These are phyloP conservation scores for Rhipidura dahli DNA, from an alignment of 2,113 vertebrate genomes.

Conservation along the genomic window DNA sequence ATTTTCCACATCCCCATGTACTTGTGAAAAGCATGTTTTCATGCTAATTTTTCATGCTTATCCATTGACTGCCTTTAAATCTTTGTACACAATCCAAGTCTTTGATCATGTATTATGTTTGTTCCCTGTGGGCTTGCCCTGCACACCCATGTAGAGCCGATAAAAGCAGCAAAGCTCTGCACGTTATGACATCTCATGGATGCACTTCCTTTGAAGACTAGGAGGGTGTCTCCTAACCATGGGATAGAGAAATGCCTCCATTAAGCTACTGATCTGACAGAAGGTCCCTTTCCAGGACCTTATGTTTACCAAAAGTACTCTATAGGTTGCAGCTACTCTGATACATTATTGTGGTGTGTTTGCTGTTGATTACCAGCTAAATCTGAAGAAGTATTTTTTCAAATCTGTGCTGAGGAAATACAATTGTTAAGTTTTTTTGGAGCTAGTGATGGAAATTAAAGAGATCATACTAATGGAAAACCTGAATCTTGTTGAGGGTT, in stretches of 20 bases:
- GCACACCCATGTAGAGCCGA: background rate
- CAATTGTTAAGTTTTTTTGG: background rate
- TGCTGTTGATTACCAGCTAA: background rate
- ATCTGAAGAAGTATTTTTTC: background rate
- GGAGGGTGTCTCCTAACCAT: background rate
- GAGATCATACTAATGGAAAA: background rate
- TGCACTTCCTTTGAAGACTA: background rate
- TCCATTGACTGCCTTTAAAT: background rate
- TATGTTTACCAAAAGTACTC: background rate
- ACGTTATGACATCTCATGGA: background rate
- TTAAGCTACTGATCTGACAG: background rate
- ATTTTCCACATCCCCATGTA: background rate
- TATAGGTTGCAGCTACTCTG: background rate
- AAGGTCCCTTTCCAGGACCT: background rate
- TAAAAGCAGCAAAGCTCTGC: background rate
- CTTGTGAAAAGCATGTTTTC: slow-evolving; percentile 27
- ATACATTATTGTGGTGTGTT: background rate
- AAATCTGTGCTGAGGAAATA: background rate
- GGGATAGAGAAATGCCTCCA: background rate
- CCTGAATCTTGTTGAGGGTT: background rate
- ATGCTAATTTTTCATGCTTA: background rate
- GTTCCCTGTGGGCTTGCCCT: slow-evolving; percentile 5
- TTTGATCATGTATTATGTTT: slow-evolving; percentile 4
- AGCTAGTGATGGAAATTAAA: background rate
- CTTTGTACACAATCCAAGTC: slow-evolving; percentile 36